Evolutionary conservation across 2,113 vertebrate genomes (phyloP), one percentile per base, ranked within the genome.

Genomic region (Psilopsiagon aurifrons): DNA sequence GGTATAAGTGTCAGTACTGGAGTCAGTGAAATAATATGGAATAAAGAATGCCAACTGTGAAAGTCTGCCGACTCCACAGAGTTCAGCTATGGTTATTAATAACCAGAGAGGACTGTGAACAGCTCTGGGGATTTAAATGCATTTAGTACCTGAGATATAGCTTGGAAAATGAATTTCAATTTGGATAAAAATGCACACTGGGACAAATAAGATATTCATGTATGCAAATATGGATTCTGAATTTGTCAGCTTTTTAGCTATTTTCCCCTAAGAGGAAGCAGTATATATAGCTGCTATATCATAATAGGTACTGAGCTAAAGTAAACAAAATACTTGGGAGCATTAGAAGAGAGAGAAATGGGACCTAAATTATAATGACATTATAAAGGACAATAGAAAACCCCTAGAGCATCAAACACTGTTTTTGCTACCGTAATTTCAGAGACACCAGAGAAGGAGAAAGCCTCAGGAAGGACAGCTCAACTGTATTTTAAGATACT

Each of bases 251-350:
- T 86, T 86, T 54, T 47, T 69, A 62, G 83, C 52, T 51, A 1
- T 68, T 25, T 66, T 90, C 35, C 77, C 57, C 75, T 94, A 49
- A 7, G 41, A 95, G 59, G 19, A 70, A 29, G 75, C 14, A 5
- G 82, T 43, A 23, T 9, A 62, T 49, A 71, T 79, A 79, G 62
- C 4, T 52, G 49, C 83, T 52, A 7, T 20, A 49, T 43, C 3
- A 12, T n/a, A 35, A 78, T 11, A 66, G 39, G 52, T 17, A 59
- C 55, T 2, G 5, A 94, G 75, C 39, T 70, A 29, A 55, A 87
- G 82, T 43, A 91, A 95, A 96, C 84, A 91, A 87, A 73, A 37
- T 83, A 92, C 63, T 93, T 49, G 23, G 67, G 59, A 93, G 29
- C 82, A 94, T 91, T 66, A 95, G 67, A 62, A 80, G 44, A 73